A percentile compares a stretch with the other conserved stretches of the same genome.
phyloP scores from a whole-genome alignment of 2,113 vertebrate genomes.

The Microtus oregoni region DNA sequence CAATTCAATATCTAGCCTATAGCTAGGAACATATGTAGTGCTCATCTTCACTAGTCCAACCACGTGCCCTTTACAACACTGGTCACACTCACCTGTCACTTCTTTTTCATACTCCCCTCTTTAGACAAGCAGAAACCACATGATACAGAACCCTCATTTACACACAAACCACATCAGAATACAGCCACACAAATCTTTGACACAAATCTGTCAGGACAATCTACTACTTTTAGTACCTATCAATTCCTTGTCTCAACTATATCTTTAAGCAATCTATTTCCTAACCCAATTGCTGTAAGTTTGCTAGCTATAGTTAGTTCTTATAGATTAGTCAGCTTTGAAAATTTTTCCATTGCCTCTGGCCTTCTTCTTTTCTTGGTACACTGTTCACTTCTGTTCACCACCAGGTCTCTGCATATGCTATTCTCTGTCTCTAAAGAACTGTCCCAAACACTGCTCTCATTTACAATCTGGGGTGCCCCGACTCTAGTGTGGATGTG shows the following conservation, averaged over 20 bases:
- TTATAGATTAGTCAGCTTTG: slow-evolving; percentile 8
- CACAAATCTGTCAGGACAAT: not conserved
- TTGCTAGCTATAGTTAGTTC: not conserved
- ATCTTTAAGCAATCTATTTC: slow-evolving; percentile 19
- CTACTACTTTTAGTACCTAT: not conserved
- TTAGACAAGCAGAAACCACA: slow-evolving; percentile 4
- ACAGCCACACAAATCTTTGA: not conserved
- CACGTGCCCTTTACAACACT: not conserved
- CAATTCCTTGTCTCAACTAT: slow-evolving; percentile 15
- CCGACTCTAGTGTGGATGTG: not conserved
- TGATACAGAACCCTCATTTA: not conserved
- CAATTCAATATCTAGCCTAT: not conserved
- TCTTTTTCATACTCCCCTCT: not conserved
- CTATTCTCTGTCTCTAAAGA: not conserved
- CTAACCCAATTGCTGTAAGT: not conserved
- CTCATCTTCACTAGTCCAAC: not conserved
- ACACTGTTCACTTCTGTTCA: not conserved
- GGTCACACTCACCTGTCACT: slow-evolving; percentile 1
- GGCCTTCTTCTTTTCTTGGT: slow-evolving; percentile 7
- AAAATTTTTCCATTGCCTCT: not conserved
- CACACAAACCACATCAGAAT: not conserved
- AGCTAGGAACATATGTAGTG: not conserved
- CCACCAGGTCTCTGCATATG: not conserved
- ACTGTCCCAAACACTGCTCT: not conserved
- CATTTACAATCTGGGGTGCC: not conserved